phyloP scores from a whole-genome alignment of 2,888 invertebrate species.

The Rhogogaster chlorosoma region DNA sequence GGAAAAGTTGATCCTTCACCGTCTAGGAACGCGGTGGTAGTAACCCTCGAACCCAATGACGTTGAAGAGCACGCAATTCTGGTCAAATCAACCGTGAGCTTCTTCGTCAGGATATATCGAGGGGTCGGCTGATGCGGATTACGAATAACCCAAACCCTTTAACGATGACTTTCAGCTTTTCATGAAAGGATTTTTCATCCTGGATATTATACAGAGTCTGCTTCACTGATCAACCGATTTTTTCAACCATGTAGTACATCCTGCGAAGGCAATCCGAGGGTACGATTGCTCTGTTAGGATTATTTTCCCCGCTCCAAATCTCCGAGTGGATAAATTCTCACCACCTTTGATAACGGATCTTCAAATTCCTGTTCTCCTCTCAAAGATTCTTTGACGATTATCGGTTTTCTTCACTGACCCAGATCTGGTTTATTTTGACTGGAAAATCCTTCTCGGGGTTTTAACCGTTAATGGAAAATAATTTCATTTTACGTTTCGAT shows the following conservation, averaged over 20 bases:
- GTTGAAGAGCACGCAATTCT: conserved; percentile 44
- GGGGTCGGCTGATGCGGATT: conserved; percentile 2
- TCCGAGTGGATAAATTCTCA: not conserved
- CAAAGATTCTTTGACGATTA: conserved; percentile 16
- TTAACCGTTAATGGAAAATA: not conserved
- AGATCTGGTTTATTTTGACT: not conserved
- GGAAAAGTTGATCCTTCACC: conserved; percentile 28
- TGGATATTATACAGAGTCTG: not conserved
- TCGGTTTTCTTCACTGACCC: not conserved
- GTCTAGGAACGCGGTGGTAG: not conserved
- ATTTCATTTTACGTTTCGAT: not conserved
- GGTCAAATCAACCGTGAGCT: conserved; percentile 45
- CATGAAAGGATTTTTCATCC: not conserved
- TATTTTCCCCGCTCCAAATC: not conserved
- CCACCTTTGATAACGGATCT: conserved; percentile 2
- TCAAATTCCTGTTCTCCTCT: not conserved
- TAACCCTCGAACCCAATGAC: conserved; percentile 29
- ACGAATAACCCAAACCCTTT: conserved; percentile 1
- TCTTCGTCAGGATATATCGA: conserved; percentile 14
- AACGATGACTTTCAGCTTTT: conserved; percentile 6
- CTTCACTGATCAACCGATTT: not conserved
- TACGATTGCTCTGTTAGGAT: not conserved
- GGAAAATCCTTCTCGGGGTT: not conserved
- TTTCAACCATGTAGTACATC: not conserved
- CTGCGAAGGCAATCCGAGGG: not conserved